Base-by-base conservation (phyloP, 2,113 vertebrate genomes). In the Sula dactylatra region DNA sequence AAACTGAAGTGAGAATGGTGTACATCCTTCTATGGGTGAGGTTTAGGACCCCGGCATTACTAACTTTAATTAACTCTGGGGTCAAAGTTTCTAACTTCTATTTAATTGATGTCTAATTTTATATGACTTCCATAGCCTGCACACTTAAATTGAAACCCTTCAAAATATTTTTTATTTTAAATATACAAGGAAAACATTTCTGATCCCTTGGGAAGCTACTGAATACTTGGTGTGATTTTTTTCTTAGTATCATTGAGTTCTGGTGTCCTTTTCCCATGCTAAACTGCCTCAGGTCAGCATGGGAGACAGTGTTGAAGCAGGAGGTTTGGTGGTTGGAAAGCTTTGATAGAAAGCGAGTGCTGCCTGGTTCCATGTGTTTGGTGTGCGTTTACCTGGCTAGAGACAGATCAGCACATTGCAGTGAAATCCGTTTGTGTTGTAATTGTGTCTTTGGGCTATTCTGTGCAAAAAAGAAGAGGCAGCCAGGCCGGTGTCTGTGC, bases 331-430 rank as follows among this genome's bases (percentile, higher is more conserved):
- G 40, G 47, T 9, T 38, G 49, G 47, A 27, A 44, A 50, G 52
- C 45, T 66, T 11, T 24, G 40, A 3, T 4, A 4, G 40, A 26
- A 42, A 18, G 7, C 4, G 7, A 4, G 25, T 2, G 3, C 54
- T 32, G 45, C 11, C 29, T 13, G 31, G 29, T 36, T n/a, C 52
- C 54, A 0, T 5, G 1, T 5, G 29, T 31, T 9, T 5, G 18
- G 16, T 16, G 32, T 8, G 69, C 4, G 1, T 19, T 66, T 18
- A 10, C 12, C 27, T 40, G 34, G 45, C 2, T 4, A 14, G 56
- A 45, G 42, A 20, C 11, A 6, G 55, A 38, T 9, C 42, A 21
- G 72, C 22, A 17, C 31, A 0, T 10, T 11, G 85, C 32, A 4
- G 45, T 16, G 36, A n/a, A 26, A 36, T 36, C 34, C 10, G 0